Evolutionary conservation across 2,113 vertebrate species (phyloP).

Genomic region (Andinoacara biseriatus): DNA sequence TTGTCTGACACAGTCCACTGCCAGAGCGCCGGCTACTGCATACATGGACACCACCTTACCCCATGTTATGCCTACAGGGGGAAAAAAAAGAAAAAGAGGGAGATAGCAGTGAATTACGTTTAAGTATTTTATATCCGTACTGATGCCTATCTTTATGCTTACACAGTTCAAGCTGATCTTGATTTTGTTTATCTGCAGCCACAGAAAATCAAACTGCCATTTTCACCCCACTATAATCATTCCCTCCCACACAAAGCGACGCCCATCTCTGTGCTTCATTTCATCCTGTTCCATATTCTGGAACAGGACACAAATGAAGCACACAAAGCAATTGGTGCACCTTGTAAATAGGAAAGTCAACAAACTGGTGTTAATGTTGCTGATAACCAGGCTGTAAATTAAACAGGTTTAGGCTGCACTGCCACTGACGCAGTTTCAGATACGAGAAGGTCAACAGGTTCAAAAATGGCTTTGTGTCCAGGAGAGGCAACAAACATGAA

Average conservation of each 20-base stretch:
- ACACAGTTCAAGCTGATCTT: neutral
- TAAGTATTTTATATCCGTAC: neutral
- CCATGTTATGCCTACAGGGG: slow-evolving; percentile 92
- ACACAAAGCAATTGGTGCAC: slow-evolving; percentile 19
- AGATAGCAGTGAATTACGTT: neutral
- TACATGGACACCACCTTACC: slow-evolving; percentile 95
- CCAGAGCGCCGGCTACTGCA: slow-evolving; percentile 90
- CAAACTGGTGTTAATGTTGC: slow-evolving; percentile 28
- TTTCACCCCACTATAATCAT: neutral
- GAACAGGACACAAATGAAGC: neutral
- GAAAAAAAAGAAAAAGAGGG: neutral
- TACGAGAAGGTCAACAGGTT: neutral
- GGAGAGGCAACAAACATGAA: neutral
- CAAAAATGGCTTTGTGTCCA: neutral
- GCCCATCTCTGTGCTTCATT: neutral
- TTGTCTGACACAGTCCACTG: slow-evolving; percentile 91
- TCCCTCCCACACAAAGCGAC: neutral
- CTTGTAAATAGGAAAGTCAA: slow-evolving; percentile 52
- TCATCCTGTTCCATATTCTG: slow-evolving; percentile 1
- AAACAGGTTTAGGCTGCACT: neutral
- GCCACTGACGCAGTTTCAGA: neutral
- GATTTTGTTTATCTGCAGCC: slow-evolving; percentile 17
- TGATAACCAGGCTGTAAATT: slow-evolving; percentile 42
- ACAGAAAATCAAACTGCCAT: neutral
- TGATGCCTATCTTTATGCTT: neutral